These are phyloP conservation scores for Luehdorfia chinensis DNA, from an alignment of 1,140 invertebrate genomes.

Conservation along the genomic window DNA sequence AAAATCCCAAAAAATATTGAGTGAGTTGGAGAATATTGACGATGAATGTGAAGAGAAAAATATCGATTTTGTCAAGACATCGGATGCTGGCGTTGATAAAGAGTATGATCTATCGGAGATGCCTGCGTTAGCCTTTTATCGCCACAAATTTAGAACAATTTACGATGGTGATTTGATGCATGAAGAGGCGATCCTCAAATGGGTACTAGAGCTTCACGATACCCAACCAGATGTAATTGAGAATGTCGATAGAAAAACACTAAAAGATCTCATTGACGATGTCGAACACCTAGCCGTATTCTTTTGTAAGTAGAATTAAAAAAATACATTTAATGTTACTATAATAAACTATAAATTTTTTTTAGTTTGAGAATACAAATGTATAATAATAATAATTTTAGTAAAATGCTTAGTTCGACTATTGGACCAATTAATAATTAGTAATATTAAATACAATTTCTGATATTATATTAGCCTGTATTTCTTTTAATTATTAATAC, in stretches of 20 bases:
- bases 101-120: constrained; percentile 92
- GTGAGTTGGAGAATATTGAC: constrained; percentile 95
- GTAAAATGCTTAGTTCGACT: too few species aligned
- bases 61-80: constrained; percentile 96
- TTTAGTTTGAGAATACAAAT: too few species aligned
- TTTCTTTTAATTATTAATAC: too few species aligned
- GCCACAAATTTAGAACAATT: constrained; percentile 93
- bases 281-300: constrained; percentile 95
- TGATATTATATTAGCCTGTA: too few species aligned
- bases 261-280: constrained; percentile 92
- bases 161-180: constrained; percentile 93
- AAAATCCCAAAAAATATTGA: constrained; percentile 92
- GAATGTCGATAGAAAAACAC: constrained; percentile 92
- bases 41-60: constrained; percentile 95
- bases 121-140: constrained; percentile 92
- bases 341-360: too few species aligned
- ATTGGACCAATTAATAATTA: too few species aligned
- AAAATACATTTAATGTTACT: constrained; percentile 10
- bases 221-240: constrained; percentile 93
- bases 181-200: constrained; percentile 93
- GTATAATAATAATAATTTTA: too few species aligned
- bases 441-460: too few species aligned
- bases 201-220: constrained; percentile 91
- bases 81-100: constrained; percentile 91
- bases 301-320: constrained; percentile 87